Conservation (phyloP, 2,797 vertebrate species). For the Sebastes minor region DNA sequence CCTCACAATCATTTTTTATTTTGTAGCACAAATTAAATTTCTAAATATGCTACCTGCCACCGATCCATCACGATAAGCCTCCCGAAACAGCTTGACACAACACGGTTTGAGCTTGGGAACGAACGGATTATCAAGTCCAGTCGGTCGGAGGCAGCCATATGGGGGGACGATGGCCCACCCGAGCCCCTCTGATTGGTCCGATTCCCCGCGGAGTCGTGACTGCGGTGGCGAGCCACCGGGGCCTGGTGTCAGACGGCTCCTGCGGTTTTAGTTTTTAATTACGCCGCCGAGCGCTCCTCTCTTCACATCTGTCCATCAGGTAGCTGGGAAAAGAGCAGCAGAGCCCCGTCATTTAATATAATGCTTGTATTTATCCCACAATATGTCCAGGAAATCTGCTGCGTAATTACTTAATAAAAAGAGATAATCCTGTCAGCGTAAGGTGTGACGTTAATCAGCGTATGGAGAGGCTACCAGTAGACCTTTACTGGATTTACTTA, state of each 20-base stretch:
- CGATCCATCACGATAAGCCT: constrained; percentile 54
- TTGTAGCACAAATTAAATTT: not conserved
- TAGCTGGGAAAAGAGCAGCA: constrained; percentile 68
- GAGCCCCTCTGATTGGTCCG: constrained; percentile 60
- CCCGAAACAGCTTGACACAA: constrained; percentile 69
- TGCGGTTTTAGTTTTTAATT: constrained; percentile 73
- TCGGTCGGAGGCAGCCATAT: constrained; percentile 71
- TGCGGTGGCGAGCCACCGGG: constrained; percentile 27
- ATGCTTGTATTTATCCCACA: constrained; percentile 83
- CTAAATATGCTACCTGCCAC: constrained; percentile 65
- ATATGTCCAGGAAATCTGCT: constrained; percentile 82
- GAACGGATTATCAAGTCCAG: constrained; percentile 67
- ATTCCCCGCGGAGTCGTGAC: not conserved
- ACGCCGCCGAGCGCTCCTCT: constrained; percentile 22
- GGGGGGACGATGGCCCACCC: constrained; percentile 44
- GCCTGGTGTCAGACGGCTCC: constrained; percentile 68
- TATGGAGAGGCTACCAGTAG: constrained; percentile 53
- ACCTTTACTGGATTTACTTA: constrained; percentile 64
- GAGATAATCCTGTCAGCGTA: constrained; percentile 75
- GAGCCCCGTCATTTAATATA: constrained; percentile 67
- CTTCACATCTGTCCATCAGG: constrained; percentile 81
- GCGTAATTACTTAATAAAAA: constrained; percentile 82
- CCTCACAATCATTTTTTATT: not conserved
- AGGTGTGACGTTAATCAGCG: constrained; percentile 79
- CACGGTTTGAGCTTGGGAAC: constrained; percentile 51